These are phyloP conservation scores for Tympanuchus pallidicinctus DNA, from an alignment of 2,113 vertebrate genomes.

Conservation along the genomic window DNA sequence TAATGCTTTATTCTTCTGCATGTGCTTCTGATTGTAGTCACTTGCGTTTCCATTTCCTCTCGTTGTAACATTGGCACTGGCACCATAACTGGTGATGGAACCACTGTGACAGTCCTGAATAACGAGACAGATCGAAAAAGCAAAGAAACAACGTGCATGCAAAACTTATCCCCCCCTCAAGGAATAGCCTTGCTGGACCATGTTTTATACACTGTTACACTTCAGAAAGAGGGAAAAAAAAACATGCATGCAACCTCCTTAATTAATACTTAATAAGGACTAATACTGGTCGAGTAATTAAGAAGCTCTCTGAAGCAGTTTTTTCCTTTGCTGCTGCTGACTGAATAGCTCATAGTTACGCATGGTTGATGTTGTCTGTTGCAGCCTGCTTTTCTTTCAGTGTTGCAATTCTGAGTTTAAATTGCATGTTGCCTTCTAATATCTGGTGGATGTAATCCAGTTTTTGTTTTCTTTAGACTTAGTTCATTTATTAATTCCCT, in stretches of 20 bases:
- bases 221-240: not conserved
- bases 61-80: not conserved
- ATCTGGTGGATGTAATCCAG: not conserved
- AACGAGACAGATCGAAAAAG: not conserved
- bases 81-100: not conserved
- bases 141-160: not conserved
- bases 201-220: not conserved
- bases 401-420: not conserved
- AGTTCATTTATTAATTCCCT: not conserved
- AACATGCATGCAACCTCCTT: not conserved
- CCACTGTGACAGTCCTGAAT: accelerated
- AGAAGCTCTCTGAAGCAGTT: not conserved
- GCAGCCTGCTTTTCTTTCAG: not conserved
- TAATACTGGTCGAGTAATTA: constrained; percentile 50
- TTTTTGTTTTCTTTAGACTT: constrained; percentile 39
- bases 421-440: not conserved
- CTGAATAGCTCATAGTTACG: not conserved
- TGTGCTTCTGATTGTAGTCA: not conserved
- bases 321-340: constrained; percentile 2
- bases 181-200: not conserved
- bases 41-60: not conserved
- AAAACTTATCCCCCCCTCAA: not conserved
- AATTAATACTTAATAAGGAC: constrained; percentile 46
- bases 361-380: not conserved
- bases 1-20: not conserved